Base-by-base conservation (phyloP, 1,140 invertebrate genomes). In the Sitobion miscanthi region DNA sequence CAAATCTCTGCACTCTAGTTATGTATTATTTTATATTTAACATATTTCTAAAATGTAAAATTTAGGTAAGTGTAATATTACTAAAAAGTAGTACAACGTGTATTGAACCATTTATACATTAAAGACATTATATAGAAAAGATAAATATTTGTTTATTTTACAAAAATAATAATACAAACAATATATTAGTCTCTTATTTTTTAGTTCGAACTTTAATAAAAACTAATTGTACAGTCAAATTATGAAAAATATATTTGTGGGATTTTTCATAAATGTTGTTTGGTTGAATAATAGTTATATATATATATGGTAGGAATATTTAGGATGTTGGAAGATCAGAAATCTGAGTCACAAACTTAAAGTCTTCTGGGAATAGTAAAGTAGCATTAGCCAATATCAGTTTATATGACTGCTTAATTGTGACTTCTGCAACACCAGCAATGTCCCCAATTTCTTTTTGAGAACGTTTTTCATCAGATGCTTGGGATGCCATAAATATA, bases 401-500 rank as follows among this genome's bases (percentile, higher is more conserved):
- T 95, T 99, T 99, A 95, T 99, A 99, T 0, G 99, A 99, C 95
- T 99, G 99, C 93, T 98, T 96, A 93, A 99, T 99, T 8, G 99
- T 99, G 0, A 99, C 99, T 95, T 99, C 99, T 6, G 99, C 99
- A 5, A 99, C 99, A 94, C 99, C 99, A 90, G 99, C 99, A 94
- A 99, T 99, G 94, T 99, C 99, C 8, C 99, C 99, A 94, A 99
- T 99, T 95, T 99, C 99, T 95, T 99, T 99, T 95, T 99, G 98
- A 88, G 98, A 98, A 94, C 98, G 97, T 95, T 99, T 99, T 94
- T 98, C 97, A 94, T 98, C 98, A 1, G 99, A 99, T 11, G 99
- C 98, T 97, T 99, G 98, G 82, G 98, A 99, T 2, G 99, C 99
- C 99, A 99, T 99, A 95, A 99, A 99, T 95, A 99, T 99, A 89